phyloP scores from a whole-genome alignment of 2,888 invertebrate genomes.

The Mimachlamys varia region DNA sequence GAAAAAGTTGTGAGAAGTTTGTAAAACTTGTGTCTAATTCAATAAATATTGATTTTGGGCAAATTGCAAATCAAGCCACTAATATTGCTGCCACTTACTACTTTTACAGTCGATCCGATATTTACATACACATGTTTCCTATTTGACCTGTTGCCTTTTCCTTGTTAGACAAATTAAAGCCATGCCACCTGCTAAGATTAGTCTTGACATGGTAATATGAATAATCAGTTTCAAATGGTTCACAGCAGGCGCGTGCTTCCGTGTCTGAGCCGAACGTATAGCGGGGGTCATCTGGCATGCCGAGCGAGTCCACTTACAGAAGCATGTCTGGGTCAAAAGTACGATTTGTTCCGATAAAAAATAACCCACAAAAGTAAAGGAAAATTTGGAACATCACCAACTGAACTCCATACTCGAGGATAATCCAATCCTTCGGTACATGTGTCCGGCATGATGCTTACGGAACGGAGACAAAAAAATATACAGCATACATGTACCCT shows the following conservation, averaged over 20 bases:
- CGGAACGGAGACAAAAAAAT: too few species aligned
- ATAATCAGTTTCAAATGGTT: constrained; percentile 32
- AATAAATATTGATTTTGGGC: too few species aligned
- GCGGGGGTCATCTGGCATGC: not conserved
- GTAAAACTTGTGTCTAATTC: too few species aligned
- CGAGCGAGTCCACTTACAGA: not conserved
- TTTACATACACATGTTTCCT: not conserved
- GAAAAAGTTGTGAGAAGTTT: too few species aligned
- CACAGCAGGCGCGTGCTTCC: not conserved
- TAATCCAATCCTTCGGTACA: too few species aligned
- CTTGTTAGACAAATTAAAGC: constrained; percentile 20
- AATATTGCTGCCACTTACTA: too few species aligned
- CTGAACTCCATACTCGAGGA: not conserved
- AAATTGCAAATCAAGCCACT: too few species aligned
- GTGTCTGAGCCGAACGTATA: not conserved
- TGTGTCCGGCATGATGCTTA: too few species aligned
- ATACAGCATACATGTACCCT: too few species aligned
- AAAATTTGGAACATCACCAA: not conserved
- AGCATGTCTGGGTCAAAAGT: not conserved
- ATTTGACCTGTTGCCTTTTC: not conserved
- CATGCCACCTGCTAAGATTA: constrained; percentile 15
- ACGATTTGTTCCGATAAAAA: too few species aligned
- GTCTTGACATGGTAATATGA: constrained; percentile 20
- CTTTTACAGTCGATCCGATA: not conserved
- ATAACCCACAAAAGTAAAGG: too few species aligned